A percentile compares a stretch with the other conserved stretches of the same genome.
phyloP scores from a whole-genome alignment of 2,888 invertebrate genomes.

The Folsomia candida region DNA sequence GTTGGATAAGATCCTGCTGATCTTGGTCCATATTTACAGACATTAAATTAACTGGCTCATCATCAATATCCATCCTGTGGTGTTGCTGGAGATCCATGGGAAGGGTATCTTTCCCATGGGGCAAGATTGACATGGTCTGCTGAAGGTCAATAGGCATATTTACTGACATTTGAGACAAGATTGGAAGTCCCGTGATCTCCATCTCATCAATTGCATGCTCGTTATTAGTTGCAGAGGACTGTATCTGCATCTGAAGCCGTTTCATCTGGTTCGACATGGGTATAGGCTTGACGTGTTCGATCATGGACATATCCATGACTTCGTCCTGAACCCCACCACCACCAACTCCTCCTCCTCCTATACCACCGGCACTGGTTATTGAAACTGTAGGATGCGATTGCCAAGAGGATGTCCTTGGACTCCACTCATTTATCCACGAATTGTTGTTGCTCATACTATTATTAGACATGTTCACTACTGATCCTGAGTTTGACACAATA shows the following conservation, averaged over 20 bases:
- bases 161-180: constrained; percentile 40
- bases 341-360: constrained; percentile 11
- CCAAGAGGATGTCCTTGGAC: constrained; percentile 23
- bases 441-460: constrained; percentile 10
- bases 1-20: constrained; percentile 37
- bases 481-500: constrained; percentile 10
- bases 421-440: constrained; percentile 36
- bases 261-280: constrained; percentile 5
- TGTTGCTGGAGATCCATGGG: constrained; percentile 45
- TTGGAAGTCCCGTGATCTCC: constrained; percentile 40
- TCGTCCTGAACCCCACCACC: constrained; percentile 45
- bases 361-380: constrained; percentile 17
- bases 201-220: constrained; percentile 42
- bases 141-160: constrained; percentile 48
- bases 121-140: constrained; percentile 38
- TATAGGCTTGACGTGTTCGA: constrained; percentile 35
- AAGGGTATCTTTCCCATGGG: constrained; percentile 15
- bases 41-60: constrained; percentile 49
- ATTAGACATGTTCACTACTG: neutral
- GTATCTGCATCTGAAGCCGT: constrained; percentile 12
- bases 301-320: constrained; percentile 49
- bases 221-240: constrained; percentile 20
- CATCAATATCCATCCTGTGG: constrained; percentile 39
- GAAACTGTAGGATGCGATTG: constrained; percentile 6
- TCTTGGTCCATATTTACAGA: constrained; percentile 44